Base-by-base conservation (phyloP, 2,113 vertebrate genomes). In the Vulpes ferrilata region DNA sequence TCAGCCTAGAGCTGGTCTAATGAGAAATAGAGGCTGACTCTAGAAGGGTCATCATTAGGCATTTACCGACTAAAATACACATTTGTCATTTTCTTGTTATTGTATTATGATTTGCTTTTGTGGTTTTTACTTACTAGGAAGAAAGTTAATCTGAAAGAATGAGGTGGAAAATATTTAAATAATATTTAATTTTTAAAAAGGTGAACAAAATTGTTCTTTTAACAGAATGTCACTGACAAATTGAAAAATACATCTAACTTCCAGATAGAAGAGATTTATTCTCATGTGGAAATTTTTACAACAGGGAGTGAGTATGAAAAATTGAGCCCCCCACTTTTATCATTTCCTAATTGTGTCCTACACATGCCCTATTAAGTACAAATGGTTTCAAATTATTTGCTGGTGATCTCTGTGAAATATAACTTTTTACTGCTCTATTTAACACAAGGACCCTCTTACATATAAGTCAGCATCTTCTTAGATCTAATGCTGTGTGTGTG, bases 161-260 rank as follows among this genome's bases (percentile, higher is more conserved):
- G n/a, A 43, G 3, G 22, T 57, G 4, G 69, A 17, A 20, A 78
- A 81, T 96, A 35, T 60, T 38, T 57, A 79, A 86, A 88, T 80
- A 59, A 23, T 20, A 30, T 6, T 73, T 80, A 8, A 25, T 35
- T 43, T 82, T 67, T 20, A 25, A 94, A 30, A 79, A 71, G 23
- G 51, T 2, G 88, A 74, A 1, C 3, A 53, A 76, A 59, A 43
- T 48, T 65, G 2, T 60, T 83, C 2, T 79, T 71, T 92, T 76
- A 76, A 69, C 7, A 78, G 93, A 93, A 67, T 53, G 11, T 51
- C 32, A 51, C 53, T 78, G n/a, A 22, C 0, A 48, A 55, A 80
- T 73, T 73, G 8, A 84, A 78, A 95, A 76, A 57, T 83, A 62
- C 11, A 71, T 91, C 59, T 90, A 83, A 90, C 90, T 96, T 90